These are phyloP conservation scores for Tipula confusa DNA, from an alignment of 2,888 invertebrate species.

Conservation along the genomic window DNA sequence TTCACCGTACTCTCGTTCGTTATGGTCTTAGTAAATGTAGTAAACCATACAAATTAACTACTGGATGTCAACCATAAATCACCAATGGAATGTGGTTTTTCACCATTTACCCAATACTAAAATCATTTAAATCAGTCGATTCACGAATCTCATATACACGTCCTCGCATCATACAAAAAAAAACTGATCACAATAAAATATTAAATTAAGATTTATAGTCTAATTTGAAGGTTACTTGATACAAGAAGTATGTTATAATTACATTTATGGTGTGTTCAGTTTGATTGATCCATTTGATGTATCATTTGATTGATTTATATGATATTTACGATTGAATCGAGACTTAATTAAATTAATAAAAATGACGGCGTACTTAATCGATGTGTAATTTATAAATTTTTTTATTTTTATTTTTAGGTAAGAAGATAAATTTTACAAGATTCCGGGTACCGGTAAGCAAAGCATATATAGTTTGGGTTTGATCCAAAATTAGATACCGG, in stretches of 20 bases:
- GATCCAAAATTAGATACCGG: no score
- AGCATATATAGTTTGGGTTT: no score
- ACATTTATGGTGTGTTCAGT: neutral
- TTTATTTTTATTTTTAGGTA: neutral
- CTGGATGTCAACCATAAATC: neutral
- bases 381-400: neutral
- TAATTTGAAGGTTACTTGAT: neutral
- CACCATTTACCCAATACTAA: neutral
- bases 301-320: neutral
- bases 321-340: neutral
- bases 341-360: neutral
- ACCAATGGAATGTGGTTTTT: neutral
- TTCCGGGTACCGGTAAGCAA: no score
- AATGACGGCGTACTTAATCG: neutral
- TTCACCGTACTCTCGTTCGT: neutral
- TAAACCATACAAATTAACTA: neutral
- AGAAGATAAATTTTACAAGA: neutral
- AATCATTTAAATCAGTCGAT: neutral
- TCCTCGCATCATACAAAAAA: neutral
- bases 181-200: neutral
- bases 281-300: neutral
- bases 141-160: neutral
- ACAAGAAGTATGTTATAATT: neutral
- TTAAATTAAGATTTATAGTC: neutral
- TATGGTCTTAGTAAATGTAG: neutral